A percentile compares a stretch with the other conserved stretches of the same genome.
These are phyloP conservation scores for Camelus dromedarius DNA, from an alignment of 2,113 vertebrate genomes.

Conservation along the genomic window DNA sequence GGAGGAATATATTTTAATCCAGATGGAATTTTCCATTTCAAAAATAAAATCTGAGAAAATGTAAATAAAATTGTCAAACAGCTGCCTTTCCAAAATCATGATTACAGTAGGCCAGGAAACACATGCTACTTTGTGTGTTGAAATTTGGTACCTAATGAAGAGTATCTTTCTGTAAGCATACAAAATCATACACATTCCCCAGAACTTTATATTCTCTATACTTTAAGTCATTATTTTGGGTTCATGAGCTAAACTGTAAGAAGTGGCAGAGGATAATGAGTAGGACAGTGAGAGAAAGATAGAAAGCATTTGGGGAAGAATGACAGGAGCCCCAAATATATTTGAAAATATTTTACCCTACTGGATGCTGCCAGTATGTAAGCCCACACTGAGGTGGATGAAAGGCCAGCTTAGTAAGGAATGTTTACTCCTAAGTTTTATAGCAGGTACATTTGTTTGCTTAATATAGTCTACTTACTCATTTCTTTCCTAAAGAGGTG, in stretches of 20 bases:
- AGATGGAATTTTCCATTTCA: conserved; percentile 76
- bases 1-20: conserved; percentile 70
- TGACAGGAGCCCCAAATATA: background rate
- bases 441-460: background rate
- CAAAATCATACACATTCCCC: conserved; percentile 71
- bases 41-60: conserved; percentile 72
- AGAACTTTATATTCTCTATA: conserved; percentile 69
- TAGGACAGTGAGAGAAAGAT: background rate
- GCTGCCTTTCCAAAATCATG: conserved; percentile 76
- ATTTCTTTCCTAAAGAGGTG: background rate
- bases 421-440: background rate
- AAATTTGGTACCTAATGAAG: conserved; percentile 82
- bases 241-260: conserved; percentile 31
- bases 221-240: conserved; percentile 66
- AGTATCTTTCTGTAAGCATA: conserved; percentile 70
- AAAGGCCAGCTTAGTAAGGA: background rate
- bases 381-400: background rate
- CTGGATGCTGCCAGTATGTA: background rate
- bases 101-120: conserved; percentile 71
- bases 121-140: conserved; percentile 37
- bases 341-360: background rate
- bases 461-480: background rate
- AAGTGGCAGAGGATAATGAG: background rate
- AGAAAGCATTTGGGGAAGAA: background rate
- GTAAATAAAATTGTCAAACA: conserved; percentile 79